Percentiles rank a stretch among this genome's conserved stretches.
These are phyloP conservation scores for Parnassius smintheus DNA, from an alignment of 2,888 invertebrate genomes.

Conservation along the genomic window DNA sequence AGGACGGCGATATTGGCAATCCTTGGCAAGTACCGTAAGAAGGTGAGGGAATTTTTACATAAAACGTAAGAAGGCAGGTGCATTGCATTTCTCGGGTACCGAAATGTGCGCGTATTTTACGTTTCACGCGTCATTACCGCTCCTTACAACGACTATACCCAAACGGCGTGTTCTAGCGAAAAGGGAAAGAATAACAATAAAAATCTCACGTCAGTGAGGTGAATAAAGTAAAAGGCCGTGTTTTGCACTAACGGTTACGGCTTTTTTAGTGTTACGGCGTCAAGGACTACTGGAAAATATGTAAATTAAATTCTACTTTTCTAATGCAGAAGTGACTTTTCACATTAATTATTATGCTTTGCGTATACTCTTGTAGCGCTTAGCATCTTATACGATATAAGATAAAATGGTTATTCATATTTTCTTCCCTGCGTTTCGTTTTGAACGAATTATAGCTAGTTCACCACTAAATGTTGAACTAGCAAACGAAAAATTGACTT, in stretches of 20 bases:
- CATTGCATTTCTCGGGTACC: constrained; percentile 76
- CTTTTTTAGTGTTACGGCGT: constrained; percentile 18
- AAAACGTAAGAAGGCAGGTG: constrained; percentile 80
- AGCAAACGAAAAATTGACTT: no score
- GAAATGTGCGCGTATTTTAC: constrained; percentile 77
- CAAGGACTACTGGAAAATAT: not conserved
- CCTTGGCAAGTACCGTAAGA: constrained; percentile 69
- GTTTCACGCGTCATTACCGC: constrained; percentile 70
- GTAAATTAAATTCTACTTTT: constrained; percentile 7
- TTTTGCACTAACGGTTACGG: constrained; percentile 17
- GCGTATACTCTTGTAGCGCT: no score
- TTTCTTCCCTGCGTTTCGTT: no score
- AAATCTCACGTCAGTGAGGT: constrained; percentile 64
- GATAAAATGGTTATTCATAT: no score
- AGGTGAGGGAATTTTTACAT: constrained; percentile 79
- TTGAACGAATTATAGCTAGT: no score
- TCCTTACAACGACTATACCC: constrained; percentile 56
- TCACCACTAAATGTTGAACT: no score
- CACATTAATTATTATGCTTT: no score
- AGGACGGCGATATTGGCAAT: constrained; percentile 75
- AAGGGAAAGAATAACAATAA: constrained; percentile 73
- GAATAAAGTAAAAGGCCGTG: constrained; percentile 45
- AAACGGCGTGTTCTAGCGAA: constrained; percentile 58
- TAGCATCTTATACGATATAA: no score
- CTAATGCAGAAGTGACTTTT: no score